A percentile compares a stretch with the other conserved stretches of the same genome.
phyloP scores from a whole-genome alignment of 1,140 invertebrate species.

The Papilio machaon region DNA sequence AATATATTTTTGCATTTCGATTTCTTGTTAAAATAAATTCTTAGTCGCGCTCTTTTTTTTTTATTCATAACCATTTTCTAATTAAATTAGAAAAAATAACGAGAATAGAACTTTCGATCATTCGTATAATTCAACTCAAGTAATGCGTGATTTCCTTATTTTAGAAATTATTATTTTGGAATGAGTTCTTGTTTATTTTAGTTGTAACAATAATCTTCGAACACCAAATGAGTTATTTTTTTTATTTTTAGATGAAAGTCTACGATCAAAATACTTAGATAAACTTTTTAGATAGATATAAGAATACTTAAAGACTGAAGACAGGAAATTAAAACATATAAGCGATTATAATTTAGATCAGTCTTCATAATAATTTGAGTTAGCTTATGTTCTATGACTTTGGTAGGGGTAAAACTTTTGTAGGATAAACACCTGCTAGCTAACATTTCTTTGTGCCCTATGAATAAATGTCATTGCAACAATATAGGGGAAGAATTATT shows the following conservation, averaged over 20 bases:
- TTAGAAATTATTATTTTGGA: background rate
- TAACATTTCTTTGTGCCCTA: slow-evolving; percentile 12
- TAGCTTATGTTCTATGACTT: background rate
- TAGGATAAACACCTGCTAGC: slow-evolving; percentile 34
- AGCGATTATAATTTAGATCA: background rate
- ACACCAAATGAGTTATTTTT: background rate
- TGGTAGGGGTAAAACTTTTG: background rate
- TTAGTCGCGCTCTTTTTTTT: no score
- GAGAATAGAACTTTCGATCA: background rate
- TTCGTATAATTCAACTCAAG: background rate
- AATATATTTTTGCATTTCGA: background rate
- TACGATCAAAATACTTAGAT: background rate
- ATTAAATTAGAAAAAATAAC: no score
- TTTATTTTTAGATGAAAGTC: background rate
- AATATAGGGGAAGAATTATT: slow-evolving; percentile 35
- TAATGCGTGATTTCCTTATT: background rate
- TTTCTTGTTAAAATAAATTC: background rate
- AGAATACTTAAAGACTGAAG: no score
- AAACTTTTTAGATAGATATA: no score
- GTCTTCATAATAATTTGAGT: slow-evolving; percentile 19
- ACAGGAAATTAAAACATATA: background rate
- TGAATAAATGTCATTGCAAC: slow-evolving; percentile 27
- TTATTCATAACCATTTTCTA: no score
- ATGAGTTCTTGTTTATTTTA: background rate
- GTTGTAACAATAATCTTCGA: background rate